phyloP scores from a whole-genome alignment of 1,140 invertebrate species.

The Drosophila virilis region DNA sequence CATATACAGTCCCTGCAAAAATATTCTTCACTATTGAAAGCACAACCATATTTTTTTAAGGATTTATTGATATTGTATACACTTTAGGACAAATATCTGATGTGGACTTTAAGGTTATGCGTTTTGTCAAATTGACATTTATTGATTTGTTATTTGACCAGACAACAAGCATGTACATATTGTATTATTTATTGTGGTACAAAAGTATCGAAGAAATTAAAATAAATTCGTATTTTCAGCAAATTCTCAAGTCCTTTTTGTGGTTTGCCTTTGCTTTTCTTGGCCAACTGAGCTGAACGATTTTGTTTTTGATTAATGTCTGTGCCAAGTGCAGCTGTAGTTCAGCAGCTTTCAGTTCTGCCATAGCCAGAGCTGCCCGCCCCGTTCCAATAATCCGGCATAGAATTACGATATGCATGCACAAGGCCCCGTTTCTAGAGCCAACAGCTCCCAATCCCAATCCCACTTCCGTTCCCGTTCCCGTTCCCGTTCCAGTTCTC shows the following conservation, averaged over 20 bases:
- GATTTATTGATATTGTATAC: neutral
- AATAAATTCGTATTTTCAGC: conserved; percentile 35
- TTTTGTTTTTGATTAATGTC: conserved; percentile 61
- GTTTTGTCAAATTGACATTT: conserved; percentile 20
- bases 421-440: conserved; percentile 7
- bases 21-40: too few species aligned
- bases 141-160: conserved; percentile 12
- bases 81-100: neutral
- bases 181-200: conserved; percentile 5
- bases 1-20: too few species aligned
- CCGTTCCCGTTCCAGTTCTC: conserved; percentile 12
- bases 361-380: neutral
- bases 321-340: conserved; percentile 41
- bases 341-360: neutral
- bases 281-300: conserved; percentile 11
- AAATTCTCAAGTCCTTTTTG: neutral
- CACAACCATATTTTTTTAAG: too few species aligned
- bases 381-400: neutral
- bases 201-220: conserved; percentile 18
- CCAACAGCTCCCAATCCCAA: neutral
- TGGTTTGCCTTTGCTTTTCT: conserved; percentile 19
- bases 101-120: neutral
- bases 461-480: neutral
- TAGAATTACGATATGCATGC: conserved; percentile 1
- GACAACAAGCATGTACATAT: neutral